Evolutionary conservation across 2,888 invertebrate genomes (phyloP), one percentile per base, ranked within the genome.

Genomic region (Plagiodera versicolora): DNA sequence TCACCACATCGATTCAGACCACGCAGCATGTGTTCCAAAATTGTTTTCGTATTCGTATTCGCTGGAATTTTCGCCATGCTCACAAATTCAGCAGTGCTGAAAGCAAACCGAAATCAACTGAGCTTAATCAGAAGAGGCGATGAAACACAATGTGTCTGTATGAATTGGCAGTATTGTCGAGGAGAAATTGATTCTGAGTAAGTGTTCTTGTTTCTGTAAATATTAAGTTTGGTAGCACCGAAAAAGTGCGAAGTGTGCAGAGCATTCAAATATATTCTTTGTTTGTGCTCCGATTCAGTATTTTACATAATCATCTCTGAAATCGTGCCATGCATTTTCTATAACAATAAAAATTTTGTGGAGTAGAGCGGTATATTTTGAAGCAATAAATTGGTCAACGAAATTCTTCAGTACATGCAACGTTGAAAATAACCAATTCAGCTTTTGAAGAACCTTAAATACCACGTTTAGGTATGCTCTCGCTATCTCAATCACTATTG

Each of bases 141-240:
- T 0, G 44, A 59, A 10, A 51, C 51, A 48, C 58, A 69, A 58
- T 78, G 78, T 63, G 63, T 62, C 30, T 78, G 78, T 59, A 76
- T 73, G 71, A 73, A 73, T 54, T 71, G 75, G 71, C 69, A 72
- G 14, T 50, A 52, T 30, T 78, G 78, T 60, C 57, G 70, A n/a
- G 75, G 75, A 44, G 67, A 71, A 14, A 74, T 77, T 28, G 70
- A 76, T 62, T 72, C 72, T 32, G 74, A 76, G 77, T 76, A 70
- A 74, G 76, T 67, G 58, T 8, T 49, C 39, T 49, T 10, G 32
- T 56, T 67, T 52, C n/a, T n/a, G n/a, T n/a, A n/a, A n/a, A n/a
- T n/a, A n/a, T n/a, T n/a, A n/a, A n/a, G n/a, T n/a, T n/a, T n/a
- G n/a, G n/a, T n/a, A n/a, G n/a, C n/a, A n/a, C n/a, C n/a, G n/a